Base-by-base conservation (phyloP, 2,888 invertebrate genomes). In the Ophraella communa region DNA sequence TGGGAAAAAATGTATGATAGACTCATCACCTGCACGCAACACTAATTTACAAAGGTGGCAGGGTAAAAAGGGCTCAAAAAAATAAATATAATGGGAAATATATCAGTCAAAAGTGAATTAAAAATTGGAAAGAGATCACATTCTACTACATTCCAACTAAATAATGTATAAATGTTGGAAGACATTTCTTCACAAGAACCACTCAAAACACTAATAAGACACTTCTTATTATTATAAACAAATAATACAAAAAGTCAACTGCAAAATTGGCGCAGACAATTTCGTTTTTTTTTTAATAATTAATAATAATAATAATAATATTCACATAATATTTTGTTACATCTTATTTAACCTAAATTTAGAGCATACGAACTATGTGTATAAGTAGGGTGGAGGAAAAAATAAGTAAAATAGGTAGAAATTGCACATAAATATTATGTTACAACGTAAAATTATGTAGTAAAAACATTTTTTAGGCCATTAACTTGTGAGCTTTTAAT, bases 241-340 rank as follows among this genome's bases (percentile, higher is more conserved):
- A 44, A 52, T 51, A 51, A 51, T 59, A 71, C 64, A 74, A 78
- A 78, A 79, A 77, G 73, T 78, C 75, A 79, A 79, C 76, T 79
- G 78, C 77, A 71, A 72, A 74, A 77, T 44, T 60, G 60, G 60
- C 76, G 76, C 76, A 77, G 77, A 75, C 73, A 73, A 74, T 74
- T 74, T 74, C 71, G 71, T 67, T 73, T 52, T 60, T 42, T 39
- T 60, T 60, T 60, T 44, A 21, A 14, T 57, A 33, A 30, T 47
- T 52, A 17, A 39, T 39, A 39, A 39, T 39, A 39, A 14, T 44
- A 24, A 56, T 55, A 61, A 62, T 62, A 58, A 63, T 73, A 72
- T 73, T 73, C 66, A 68, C 68, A 65, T 58, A 21, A 42, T 52
- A 58, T 62, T 53, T 64, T 56, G 33, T 51, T 47, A 58, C 58